Conservation (phyloP, 2,888 invertebrate species). For the Bellardia bayeri region DNA sequence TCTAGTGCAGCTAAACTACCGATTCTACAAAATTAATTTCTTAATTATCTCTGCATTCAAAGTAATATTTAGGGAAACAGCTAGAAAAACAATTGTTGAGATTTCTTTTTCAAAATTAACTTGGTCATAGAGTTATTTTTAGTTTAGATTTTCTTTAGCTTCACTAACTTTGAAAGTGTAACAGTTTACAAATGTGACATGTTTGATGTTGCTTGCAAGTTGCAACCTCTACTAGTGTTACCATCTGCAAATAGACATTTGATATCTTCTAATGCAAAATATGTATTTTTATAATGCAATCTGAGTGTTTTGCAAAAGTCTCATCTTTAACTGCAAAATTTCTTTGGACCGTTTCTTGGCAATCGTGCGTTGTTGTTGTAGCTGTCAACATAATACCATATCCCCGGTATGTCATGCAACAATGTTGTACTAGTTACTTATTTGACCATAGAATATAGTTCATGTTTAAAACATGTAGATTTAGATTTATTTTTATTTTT, state of each 20-base stretch:
- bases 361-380: constrained; percentile 9
- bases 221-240: constrained; percentile 21
- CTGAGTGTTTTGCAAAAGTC: constrained; percentile 50
- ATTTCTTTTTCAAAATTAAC: background rate
- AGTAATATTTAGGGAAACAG: background rate
- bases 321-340: constrained; percentile 55
- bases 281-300: constrained; percentile 36
- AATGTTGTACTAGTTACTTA: constrained; percentile 72
- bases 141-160: background rate
- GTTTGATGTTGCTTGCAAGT: constrained; percentile 60
- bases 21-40: constrained; percentile 8
- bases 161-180: constrained; percentile 54
- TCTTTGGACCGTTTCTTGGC: constrained; percentile 50
- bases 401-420: constrained; percentile 58
- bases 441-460: constrained; percentile 73
- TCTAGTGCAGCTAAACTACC: constrained; percentile 45
- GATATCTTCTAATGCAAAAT: constrained; percentile 41
- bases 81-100: background rate
- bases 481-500: background rate
- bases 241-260: constrained; percentile 39
- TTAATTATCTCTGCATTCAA: constrained; percentile 31
- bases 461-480: constrained; percentile 41
- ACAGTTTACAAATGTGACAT: constrained; percentile 59
- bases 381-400: constrained; percentile 55
- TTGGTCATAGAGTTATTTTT: constrained; percentile 11